Conservation (phyloP, 2,113 vertebrate genomes). For the Xenopus laevis region DNA sequence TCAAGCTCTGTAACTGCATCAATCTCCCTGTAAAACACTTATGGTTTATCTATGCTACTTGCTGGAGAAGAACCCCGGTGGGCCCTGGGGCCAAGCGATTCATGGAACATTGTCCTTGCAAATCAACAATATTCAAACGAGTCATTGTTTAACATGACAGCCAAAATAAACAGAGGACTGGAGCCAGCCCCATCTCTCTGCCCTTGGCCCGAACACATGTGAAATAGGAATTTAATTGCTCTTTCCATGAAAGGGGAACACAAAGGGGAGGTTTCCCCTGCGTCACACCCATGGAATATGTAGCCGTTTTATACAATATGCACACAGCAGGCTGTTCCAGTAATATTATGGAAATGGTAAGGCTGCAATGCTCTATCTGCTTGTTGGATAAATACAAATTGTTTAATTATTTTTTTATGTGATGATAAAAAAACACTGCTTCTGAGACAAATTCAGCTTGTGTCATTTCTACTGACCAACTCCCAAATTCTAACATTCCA, state of each 20-base stretch:
- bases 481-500: background rate
- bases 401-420: background rate
- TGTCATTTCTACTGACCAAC: background rate
- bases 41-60: constrained; percentile 15
- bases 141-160: constrained; percentile 30
- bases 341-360: constrained; percentile 28
- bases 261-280: constrained; percentile 38
- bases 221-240: constrained; percentile 40
- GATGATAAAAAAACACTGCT: background rate
- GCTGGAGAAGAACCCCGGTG: constrained; percentile 17
- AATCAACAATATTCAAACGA: constrained; percentile 45
- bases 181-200: constrained; percentile 24
- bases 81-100: constrained; percentile 24
- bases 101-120: constrained; percentile 28
- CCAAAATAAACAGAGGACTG: constrained; percentile 39
- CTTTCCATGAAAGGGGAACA: constrained; percentile 39
- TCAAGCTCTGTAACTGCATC: constrained; percentile 18
- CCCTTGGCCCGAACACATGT: constrained; percentile 41
- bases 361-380: background rate
- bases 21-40: constrained; percentile 25
- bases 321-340: constrained; percentile 28
- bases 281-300: constrained; percentile 38
- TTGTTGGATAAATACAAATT: background rate
- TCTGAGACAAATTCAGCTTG: background rate
- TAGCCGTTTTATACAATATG: constrained; percentile 24